These are phyloP conservation scores for Lasioglossum lativentre DNA, from an alignment of 2,888 invertebrate species.

Conservation along the genomic window DNA sequence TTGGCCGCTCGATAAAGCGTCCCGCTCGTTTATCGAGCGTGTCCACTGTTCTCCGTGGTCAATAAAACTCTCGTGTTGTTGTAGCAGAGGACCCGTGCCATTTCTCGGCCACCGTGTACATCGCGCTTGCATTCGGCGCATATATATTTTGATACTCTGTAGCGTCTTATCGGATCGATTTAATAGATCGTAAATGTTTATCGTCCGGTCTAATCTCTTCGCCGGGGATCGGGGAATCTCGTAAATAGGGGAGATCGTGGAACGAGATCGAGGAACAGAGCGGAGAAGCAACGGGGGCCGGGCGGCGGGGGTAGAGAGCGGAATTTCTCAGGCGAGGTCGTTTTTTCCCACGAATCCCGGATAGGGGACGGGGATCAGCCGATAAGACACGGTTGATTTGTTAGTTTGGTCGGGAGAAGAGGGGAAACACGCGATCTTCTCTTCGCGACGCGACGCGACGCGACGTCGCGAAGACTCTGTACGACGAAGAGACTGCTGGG, in stretches of 20 bases:
- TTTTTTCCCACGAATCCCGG: constrained; percentile 54
- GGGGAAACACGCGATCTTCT: constrained; percentile 19
- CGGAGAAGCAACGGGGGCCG: background rate
- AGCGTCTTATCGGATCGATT: constrained; percentile 49
- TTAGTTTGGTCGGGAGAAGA: constrained; percentile 24
- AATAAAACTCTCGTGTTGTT: background rate
- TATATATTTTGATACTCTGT: constrained; percentile 33
- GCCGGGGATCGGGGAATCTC: constrained; percentile 40
- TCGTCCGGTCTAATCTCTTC: constrained; percentile 39
- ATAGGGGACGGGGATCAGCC: constrained; percentile 4
- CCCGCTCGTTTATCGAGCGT: background rate
- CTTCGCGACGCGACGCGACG: too few relatives aligned
- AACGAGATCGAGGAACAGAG: constrained; percentile 29
- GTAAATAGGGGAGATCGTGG: constrained; percentile 51
- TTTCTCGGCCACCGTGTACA: background rate
- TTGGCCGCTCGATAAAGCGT: background rate
- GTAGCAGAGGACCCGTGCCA: background rate
- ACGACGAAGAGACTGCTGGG: constrained; percentile 1
- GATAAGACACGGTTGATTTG: constrained; percentile 54
- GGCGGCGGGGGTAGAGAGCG: background rate
- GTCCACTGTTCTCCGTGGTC: background rate
- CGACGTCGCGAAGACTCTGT: constrained; percentile 15
- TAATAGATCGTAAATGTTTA: constrained; percentile 62
- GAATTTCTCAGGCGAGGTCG: constrained; percentile 52
- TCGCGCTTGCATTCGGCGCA: background rate